A percentile compares a stretch with the other conserved stretches of the same genome.
Conservation (phyloP, 2,113 vertebrate genomes). For the Indicator indicator region DNA sequence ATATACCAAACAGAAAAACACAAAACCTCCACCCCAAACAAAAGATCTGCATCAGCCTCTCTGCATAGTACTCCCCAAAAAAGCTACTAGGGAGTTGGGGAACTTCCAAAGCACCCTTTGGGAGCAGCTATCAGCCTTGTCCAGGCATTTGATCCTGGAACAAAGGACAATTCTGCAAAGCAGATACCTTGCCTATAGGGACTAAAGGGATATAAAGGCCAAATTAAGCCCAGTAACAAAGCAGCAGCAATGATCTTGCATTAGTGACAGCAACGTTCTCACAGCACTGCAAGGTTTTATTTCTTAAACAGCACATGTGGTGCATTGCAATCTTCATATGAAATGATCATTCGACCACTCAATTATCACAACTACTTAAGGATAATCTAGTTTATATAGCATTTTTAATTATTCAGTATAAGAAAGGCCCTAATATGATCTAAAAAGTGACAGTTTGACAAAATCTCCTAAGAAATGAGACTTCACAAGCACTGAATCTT, state of each 20-base stretch:
- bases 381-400: neutral
- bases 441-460: neutral
- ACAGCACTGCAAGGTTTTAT: neutral
- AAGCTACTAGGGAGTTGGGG: neutral
- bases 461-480: constrained; percentile 14
- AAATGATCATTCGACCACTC: neutral
- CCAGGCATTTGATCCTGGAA: neutral
- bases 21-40: neutral
- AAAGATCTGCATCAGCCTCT: neutral
- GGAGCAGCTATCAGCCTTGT: neutral
- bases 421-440: neutral
- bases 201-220: neutral
- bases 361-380: neutral
- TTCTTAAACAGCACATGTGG: neutral
- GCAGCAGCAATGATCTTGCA: neutral
- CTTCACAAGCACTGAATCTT: neutral
- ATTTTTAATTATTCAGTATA: constrained; percentile 23
- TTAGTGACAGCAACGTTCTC: neutral
- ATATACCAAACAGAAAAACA: neutral
- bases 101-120: neutral
- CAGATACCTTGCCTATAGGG: neutral
- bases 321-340: neutral
- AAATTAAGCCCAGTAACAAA: neutral
- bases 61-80: neutral
- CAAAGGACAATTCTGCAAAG: neutral